Evolutionary conservation across 2,797 vertebrate species (phyloP), one percentile per base, ranked within the genome.

Genomic region (Spinus olivaceus): DNA sequence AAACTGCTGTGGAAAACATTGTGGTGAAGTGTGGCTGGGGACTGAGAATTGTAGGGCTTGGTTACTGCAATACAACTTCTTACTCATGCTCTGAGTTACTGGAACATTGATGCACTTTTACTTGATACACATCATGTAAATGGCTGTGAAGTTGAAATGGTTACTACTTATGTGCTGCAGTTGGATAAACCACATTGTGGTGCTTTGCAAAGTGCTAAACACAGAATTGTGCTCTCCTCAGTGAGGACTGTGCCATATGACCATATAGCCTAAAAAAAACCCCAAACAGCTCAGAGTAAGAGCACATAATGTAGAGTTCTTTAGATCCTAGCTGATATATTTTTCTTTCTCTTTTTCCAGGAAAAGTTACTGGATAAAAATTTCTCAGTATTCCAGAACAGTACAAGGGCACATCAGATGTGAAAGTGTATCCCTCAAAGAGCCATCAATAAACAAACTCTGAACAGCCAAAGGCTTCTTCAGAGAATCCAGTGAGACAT

Each of bases 391-490:
- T 77, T 73, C 61, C 7, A 0, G 54, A 53, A 24, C 33, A 72
- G 1, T n/a, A 12, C 3, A 27, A n/a, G 47, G 54, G 17, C 39
- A 50, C 17, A 44, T 67, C 30, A 19, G 69, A 61, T 0, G 0
- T 30, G 13, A n/a, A 51, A 72, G 57, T 1, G 5, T 39, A 11
- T 78, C 30, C 9, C 5, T 81, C 33, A 21, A 73, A 39, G 32
- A 77, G 42, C 50, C 72, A 33, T 11, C 22, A 65, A 10, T 22
- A 39, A 78, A 47, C 10, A 44, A 66, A 49, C 24, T 82, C 32
- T 17, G 7, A 69, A n/a, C 10, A 70, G 47, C 18, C 37, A 42
- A 76, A 72, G 10, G 13, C 18, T 88, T 64, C n/a, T 81, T 81
- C n/a, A 37, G 47, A 81, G 63, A 51, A 42, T 59, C 12, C 12